phyloP scores from a whole-genome alignment of 2,888 invertebrate species.

The Adineta ricciae region DNA sequence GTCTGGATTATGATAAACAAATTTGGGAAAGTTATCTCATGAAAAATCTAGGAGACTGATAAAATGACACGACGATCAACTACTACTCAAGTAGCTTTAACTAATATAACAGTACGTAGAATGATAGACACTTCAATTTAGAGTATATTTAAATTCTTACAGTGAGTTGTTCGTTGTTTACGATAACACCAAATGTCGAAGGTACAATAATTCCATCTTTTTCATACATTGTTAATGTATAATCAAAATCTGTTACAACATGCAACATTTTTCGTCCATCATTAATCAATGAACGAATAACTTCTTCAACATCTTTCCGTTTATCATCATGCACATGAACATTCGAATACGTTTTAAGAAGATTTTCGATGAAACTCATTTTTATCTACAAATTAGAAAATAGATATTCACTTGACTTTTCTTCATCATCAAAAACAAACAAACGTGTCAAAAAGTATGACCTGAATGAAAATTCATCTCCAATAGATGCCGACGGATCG shows the following conservation, averaged over 20 bases:
- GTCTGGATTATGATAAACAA: too few species aligned
- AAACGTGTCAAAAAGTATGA: too few species aligned
- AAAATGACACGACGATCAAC: too few species aligned
- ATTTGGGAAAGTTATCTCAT: too few species aligned
- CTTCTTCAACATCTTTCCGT: conserved; percentile 52
- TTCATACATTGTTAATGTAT: conserved; percentile 61
- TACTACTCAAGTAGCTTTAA: too few species aligned
- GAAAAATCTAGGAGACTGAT: too few species aligned
- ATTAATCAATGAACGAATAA: conserved; percentile 55
- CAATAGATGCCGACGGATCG: too few species aligned
- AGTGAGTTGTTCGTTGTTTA: background rate
- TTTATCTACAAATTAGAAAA: background rate
- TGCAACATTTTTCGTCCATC: conserved; percentile 61
- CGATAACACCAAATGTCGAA: conserved; percentile 22
- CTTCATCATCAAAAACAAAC: too few species aligned
- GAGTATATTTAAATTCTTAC: background rate
- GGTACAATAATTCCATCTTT: conserved; percentile 36
- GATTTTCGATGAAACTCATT: background rate
- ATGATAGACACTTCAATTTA: too few species aligned
- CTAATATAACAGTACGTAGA: too few species aligned
- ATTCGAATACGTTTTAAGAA: background rate
- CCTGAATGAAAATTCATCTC: too few species aligned
- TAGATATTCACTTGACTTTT: too few species aligned
- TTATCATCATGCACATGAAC: background rate
- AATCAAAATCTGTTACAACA: conserved; percentile 79